Evolutionary conservation across 2,888 invertebrate species (phyloP).

Genomic region (Conchocele bisecta): DNA sequence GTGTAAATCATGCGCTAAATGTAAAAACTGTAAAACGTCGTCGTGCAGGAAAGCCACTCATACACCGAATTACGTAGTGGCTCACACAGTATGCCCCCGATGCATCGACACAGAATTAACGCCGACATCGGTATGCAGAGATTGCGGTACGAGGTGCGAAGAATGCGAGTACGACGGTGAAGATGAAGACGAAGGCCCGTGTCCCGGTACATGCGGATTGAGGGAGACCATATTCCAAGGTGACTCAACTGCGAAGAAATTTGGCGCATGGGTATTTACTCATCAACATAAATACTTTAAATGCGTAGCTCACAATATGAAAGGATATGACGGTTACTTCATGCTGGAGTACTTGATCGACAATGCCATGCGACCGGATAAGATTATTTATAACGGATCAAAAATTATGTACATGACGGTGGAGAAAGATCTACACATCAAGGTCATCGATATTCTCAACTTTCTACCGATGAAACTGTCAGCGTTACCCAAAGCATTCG

Average conservation of each 20-base stretch:
- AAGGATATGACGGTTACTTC: conserved; percentile 45
- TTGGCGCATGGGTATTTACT: conserved; percentile 43
- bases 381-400: conserved; percentile 31
- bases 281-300: conserved; percentile 32
- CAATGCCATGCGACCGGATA: conserved; percentile 25
- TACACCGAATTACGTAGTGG: conserved; percentile 39
- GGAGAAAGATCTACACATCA: conserved; percentile 36
- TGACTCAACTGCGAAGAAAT: conserved; percentile 24
- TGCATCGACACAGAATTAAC: conserved; percentile 29
- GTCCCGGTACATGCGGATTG: conserved; percentile 37
- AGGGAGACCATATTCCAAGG: conserved; percentile 42
- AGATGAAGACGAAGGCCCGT: conserved; percentile 36
- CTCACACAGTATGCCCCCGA: conserved; percentile 28
- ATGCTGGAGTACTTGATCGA: conserved; percentile 47
- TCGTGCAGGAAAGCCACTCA: conserved; percentile 42
- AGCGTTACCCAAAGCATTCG: conserved; percentile 39
- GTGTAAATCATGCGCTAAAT: conserved; percentile 24
- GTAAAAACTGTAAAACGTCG: conserved; percentile 15
- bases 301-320: conserved; percentile 38
- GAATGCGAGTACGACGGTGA: conserved; percentile 11
- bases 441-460: conserved; percentile 52
- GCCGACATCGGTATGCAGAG: conserved; percentile 14
- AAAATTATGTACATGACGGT: conserved; percentile 48
- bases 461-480: conserved; percentile 54
- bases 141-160: conserved; percentile 25